phyloP scores from a whole-genome alignment of 2,888 invertebrate species.

The Antheraea yamamai region DNA sequence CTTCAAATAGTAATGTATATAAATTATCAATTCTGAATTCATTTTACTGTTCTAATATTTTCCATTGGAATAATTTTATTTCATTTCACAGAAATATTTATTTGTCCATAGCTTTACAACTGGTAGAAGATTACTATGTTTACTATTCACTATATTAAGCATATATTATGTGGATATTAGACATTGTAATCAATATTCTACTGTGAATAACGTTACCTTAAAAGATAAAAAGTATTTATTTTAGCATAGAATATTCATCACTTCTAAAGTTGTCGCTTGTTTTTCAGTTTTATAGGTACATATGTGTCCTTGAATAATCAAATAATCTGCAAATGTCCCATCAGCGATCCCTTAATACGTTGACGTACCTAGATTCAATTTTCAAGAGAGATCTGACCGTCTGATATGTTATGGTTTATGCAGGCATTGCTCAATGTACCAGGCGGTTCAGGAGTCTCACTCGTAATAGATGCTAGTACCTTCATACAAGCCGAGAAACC shows the following conservation, averaged over 20 bases:
- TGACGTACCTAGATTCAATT: background rate
- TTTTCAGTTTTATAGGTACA: too few species aligned
- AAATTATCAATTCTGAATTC: slow-evolving; percentile 11
- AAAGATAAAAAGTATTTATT: background rate
- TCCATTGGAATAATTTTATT: background rate
- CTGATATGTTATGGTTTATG: too few species aligned
- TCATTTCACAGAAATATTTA: background rate
- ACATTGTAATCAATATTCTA: background rate
- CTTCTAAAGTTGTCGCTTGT: too few species aligned
- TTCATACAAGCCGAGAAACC: background rate
- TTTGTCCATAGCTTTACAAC: background rate
- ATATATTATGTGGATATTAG: background rate
- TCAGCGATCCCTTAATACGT: background rate
- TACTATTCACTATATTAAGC: background rate
- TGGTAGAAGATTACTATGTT: background rate
- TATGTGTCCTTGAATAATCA: too few species aligned
- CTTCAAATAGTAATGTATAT: slow-evolving; percentile 32
- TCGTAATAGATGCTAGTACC: background rate
- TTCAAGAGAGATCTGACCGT: background rate
- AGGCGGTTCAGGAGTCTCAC: too few species aligned
- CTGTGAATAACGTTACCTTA: background rate
- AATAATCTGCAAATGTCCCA: too few species aligned
- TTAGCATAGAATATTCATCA: too few species aligned
- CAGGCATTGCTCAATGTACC: too few species aligned
- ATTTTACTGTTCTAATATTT: background rate